Conservation (phyloP, 2,797 vertebrate species). For the Ctenopoma multispine region DNA sequence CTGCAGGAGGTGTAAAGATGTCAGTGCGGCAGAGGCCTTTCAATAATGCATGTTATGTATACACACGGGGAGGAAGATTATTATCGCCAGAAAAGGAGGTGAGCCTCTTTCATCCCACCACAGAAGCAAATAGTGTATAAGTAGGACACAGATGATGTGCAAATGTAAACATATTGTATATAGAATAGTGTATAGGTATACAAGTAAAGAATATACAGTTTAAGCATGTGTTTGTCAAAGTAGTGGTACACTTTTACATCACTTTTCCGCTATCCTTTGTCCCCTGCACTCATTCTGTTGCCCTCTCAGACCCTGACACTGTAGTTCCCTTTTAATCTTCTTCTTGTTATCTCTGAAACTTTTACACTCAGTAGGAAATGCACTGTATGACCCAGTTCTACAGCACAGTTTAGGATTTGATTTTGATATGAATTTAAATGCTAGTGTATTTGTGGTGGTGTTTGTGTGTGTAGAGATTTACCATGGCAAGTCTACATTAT, state of each 20-base stretch:
- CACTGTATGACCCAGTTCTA: constrained; percentile 76
- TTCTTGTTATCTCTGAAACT: constrained; percentile 70
- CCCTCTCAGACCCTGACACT: constrained; percentile 40
- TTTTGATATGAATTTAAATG: constrained; percentile 71
- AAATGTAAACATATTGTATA: constrained; percentile 9
- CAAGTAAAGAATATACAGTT: background rate
- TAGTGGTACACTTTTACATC: constrained; percentile 13
- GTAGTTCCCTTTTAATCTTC: constrained; percentile 47
- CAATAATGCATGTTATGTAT: constrained; percentile 74
- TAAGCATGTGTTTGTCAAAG: constrained; percentile 8
- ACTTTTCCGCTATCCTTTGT: constrained; percentile 24
- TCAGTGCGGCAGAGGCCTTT: constrained; percentile 63
- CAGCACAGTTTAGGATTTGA: constrained; percentile 73
- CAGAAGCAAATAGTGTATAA: constrained; percentile 20
- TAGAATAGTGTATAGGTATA: background rate
- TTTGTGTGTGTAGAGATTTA: constrained; percentile 47
- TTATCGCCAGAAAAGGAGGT: constrained; percentile 50
- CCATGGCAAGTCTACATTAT: constrained; percentile 65
- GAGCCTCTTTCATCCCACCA: constrained; percentile 22
- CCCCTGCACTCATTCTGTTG: constrained; percentile 25
- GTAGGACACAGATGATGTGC: constrained; percentile 14
- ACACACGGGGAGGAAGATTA: constrained; percentile 58
- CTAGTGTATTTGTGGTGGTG: constrained; percentile 19
- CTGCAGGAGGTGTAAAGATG: constrained; percentile 57
- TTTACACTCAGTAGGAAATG: constrained; percentile 60